Percentiles rank a stretch among this genome's conserved stretches.
phyloP scores from a whole-genome alignment of 1,140 invertebrate species.

The Lordiphosa collinella region DNA sequence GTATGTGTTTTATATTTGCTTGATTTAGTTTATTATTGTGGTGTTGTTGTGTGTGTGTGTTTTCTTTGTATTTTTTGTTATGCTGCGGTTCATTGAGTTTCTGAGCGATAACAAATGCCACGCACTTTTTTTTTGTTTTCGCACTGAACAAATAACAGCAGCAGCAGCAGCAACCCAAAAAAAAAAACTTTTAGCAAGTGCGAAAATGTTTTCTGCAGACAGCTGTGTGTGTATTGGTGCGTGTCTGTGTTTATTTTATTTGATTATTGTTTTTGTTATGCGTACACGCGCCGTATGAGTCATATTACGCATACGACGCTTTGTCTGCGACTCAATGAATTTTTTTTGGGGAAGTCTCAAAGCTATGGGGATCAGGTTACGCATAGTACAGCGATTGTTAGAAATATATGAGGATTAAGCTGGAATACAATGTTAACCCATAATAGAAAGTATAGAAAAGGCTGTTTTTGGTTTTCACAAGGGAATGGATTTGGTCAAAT shows the following conservation, averaged over 20 bases:
- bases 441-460: no score
- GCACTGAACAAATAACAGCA: conserved; percentile 21
- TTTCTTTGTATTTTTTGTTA: conserved; percentile 1
- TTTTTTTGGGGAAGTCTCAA: not conserved
- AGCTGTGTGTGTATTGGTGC: conserved; percentile 23
- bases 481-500: no score
- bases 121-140: conserved; percentile 44
- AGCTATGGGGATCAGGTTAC: not conserved
- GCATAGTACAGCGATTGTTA: not conserved
- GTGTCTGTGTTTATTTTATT: not conserved
- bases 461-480: no score
- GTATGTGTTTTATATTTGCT: conserved; percentile 17
- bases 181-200: conserved; percentile 18
- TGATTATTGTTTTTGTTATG: conserved; percentile 2
- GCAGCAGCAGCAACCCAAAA: no score
- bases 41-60: conserved; percentile 9
- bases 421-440: no score
- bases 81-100: conserved; percentile 55
- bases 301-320: conserved; percentile 57
- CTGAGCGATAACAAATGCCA: conserved; percentile 55
- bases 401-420: no score
- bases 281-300: conserved; percentile 44
- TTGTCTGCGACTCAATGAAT: conserved; percentile 41
- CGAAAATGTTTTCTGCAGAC: conserved; percentile 47
- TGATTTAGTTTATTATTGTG: conserved; percentile 6